A percentile compares a stretch with the other conserved stretches of the same genome.
Conservation (phyloP, 2,797 vertebrate species). For the Merluccius polli region DNA sequence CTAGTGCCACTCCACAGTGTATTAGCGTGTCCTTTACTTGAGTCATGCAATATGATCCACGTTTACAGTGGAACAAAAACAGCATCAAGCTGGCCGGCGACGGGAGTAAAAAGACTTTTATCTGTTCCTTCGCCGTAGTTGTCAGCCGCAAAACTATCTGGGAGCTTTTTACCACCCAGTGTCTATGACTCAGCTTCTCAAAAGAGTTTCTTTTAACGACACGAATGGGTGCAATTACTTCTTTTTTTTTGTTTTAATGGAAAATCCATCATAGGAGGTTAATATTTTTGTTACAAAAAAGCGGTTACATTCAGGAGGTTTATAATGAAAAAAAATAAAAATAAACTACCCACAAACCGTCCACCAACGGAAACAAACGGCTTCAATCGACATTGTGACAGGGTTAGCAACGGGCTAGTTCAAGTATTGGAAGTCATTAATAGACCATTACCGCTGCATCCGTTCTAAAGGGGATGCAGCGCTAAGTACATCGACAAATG, state of each 20-base stretch:
- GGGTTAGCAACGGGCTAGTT: background rate
- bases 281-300: background rate
- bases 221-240: background rate
- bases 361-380: background rate
- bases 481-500: background rate
- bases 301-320: background rate
- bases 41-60: constrained; percentile 22
- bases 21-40: constrained; percentile 42
- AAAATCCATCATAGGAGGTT: background rate
- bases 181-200: constrained; percentile 50
- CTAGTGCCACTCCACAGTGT: constrained; percentile 44
- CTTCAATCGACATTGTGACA: constrained; percentile 3
- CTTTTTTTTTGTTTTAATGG: background rate
- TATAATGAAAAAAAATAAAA: background rate
- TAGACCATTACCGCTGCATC: background rate
- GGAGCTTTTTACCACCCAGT: constrained; percentile 55
- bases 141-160: constrained; percentile 67
- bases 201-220: constrained; percentile 14
- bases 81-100: constrained; percentile 52
- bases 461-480: background rate
- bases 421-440: constrained; percentile 2
- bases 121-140: constrained; percentile 66
- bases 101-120: constrained; percentile 47
- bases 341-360: background rate
- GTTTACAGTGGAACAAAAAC: constrained; percentile 44